Conservation (phyloP, 2,113 vertebrate genomes). For the Meriones unguiculatus region DNA sequence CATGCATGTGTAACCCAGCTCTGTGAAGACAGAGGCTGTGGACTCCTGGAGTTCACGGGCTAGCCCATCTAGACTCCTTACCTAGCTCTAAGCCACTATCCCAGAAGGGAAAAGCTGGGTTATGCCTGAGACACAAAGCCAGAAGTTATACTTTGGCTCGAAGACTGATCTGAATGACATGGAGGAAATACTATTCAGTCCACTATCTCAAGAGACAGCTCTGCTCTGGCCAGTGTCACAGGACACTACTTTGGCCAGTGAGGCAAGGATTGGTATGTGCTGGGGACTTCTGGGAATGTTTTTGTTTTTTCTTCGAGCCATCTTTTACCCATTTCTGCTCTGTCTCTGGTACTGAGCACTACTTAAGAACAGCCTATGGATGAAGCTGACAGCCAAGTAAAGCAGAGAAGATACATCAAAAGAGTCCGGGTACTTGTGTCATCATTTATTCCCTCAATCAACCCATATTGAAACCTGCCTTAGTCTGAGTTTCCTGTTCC, state of each 20-base stretch:
- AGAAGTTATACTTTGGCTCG: not conserved
- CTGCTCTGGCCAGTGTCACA: not conserved
- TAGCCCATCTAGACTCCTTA: not conserved
- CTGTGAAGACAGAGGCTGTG: not conserved
- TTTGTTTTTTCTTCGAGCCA: not conserved
- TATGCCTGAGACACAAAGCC: not conserved
- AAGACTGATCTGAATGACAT: not conserved
- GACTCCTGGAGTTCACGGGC: not conserved
- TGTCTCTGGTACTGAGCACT: not conserved
- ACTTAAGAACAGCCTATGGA: not conserved
- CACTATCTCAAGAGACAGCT: not conserved
- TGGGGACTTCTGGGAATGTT: not conserved
- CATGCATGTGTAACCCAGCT: not conserved
- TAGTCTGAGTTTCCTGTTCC: conserved; percentile 17
- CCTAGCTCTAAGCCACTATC: not conserved
- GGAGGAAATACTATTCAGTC: not conserved
- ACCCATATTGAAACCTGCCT: not conserved
- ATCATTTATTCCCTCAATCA: not conserved
- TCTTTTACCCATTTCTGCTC: not conserved
- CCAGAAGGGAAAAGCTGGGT: not conserved
- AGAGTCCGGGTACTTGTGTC: not conserved
- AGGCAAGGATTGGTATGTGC: not conserved
- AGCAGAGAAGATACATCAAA: not conserved
- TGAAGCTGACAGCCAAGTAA: not conserved
- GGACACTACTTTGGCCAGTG: not conserved